Base-by-base conservation (phyloP, 2,888 invertebrate species). In the Cataglyphis rosenhaueri region DNA sequence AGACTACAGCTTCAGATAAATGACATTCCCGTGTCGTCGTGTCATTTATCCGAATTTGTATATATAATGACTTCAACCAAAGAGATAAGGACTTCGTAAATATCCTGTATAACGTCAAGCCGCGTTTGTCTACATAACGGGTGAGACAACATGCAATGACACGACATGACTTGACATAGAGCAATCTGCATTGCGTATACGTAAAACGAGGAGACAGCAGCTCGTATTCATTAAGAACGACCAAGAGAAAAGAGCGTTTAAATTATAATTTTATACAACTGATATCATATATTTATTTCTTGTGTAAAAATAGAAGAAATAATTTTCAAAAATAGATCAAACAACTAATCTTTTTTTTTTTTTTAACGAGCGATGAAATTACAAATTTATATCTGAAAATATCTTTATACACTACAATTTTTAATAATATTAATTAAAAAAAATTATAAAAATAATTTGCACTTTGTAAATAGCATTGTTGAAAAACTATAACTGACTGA, bases 1-100 rank as follows among this genome's bases (percentile, higher is more conserved):
- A n/a, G n/a, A 9, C 66, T 76, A 55, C 55, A 4, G n/a, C 55
- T 41, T 76, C 29, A 15, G 68, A 76, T 68, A 68, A 76, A 55
- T 38, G 68, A 76, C 55, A 29, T 12, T 12, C 66, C 25, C 55
- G 38, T 66, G 66, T 76, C 65, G 38, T 38, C 66, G 38, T 55
- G 75, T 55, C 68, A 66, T 66, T 76, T 41, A 68, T 38, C 52
- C 66, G 76, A 76, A 76, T 76, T 76, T 68, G 55, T 76, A 35
- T 35, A 6, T 35, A 35, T 35, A 76, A 76, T 38, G 68, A 76
- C 76, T 66, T 55, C 12, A 66, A 38, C 68, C 55, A n/a, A 29
- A 29, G 68, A 76, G 66, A 76, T 66, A 76, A 76, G 76, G 66
- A 68, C 66, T 55, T 18, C 38, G 76, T 68, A 76, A 75, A 76